phyloP scores from a whole-genome alignment of 2,888 invertebrate genomes.

The Netelia virgata region DNA sequence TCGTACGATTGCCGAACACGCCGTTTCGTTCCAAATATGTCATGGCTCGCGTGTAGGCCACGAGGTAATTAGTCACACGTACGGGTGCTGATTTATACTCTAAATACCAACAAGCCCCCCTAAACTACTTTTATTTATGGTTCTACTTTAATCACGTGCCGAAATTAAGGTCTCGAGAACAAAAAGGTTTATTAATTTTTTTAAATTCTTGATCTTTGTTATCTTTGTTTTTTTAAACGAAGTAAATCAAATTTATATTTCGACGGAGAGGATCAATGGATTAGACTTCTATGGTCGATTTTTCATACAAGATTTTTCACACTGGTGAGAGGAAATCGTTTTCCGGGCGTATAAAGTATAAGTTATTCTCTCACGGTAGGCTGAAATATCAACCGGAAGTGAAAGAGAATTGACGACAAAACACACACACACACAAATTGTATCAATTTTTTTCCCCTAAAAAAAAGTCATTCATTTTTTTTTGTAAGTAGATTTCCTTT shows the following conservation, averaged over 20 bases:
- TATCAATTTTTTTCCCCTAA: neutral
- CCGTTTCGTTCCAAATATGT: constrained; percentile 67
- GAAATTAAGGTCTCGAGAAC: no score
- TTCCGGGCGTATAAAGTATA: constrained; percentile 61
- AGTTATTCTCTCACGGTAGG: constrained; percentile 57
- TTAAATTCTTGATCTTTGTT: no score
- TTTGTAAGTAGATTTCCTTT: neutral
- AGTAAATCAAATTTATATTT: neutral
- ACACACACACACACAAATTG: neutral
- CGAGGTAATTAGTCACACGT: constrained; percentile 60
- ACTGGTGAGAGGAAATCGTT: constrained; percentile 61
- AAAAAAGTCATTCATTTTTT: neutral
- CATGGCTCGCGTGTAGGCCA: constrained; percentile 55
- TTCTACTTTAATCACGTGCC: neutral
- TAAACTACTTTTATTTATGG: neutral
- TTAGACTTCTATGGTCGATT: constrained; percentile 28
- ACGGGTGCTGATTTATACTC: constrained; percentile 27
- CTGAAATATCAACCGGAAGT: constrained; percentile 45
- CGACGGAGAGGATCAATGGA: neutral
- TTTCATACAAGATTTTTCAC: constrained; percentile 28
- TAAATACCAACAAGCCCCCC: neutral
- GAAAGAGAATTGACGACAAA: constrained; percentile 36
- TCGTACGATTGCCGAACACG: constrained; percentile 52
- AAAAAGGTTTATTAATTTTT: no score
- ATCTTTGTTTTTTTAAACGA: no score